Evolutionary conservation across 2,797 vertebrate species (phyloP).

Genomic region (Silurus lanzhouensis): DNA sequence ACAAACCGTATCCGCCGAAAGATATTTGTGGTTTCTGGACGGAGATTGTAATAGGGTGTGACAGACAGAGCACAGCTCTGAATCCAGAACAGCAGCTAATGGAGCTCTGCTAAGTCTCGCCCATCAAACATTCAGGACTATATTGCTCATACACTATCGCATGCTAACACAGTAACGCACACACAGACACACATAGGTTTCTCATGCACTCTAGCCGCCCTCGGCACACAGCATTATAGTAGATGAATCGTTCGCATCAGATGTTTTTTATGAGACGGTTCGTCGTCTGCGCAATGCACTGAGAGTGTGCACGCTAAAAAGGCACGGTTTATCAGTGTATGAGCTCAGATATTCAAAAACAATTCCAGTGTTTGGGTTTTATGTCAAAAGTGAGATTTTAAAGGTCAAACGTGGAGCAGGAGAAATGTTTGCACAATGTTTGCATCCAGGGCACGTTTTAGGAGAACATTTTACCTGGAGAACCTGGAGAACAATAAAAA

Average conservation of each 20-base stretch:
- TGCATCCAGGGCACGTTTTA: background rate
- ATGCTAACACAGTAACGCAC: slow-evolving; percentile 12
- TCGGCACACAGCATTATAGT: slow-evolving; percentile 19
- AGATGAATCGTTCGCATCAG: slow-evolving; percentile 8
- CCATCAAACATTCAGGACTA: slow-evolving; percentile 48
- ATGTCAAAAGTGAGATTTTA: slow-evolving; percentile 24
- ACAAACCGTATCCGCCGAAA: slow-evolving; percentile 5
- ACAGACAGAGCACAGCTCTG: slow-evolving; percentile 71
- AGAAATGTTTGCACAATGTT: background rate
- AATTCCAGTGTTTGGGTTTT: slow-evolving; percentile 24
- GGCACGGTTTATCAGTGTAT: slow-evolving; percentile 24
- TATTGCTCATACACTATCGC: slow-evolving; percentile 14
- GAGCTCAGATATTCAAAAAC: background rate
- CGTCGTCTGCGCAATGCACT: slow-evolving; percentile 29
- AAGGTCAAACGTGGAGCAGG: slow-evolving; percentile 6
- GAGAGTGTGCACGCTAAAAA: background rate
- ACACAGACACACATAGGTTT: slow-evolving; percentile 13
- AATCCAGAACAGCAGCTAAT: slow-evolving; percentile 55
- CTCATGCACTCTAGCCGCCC: slow-evolving; percentile 11
- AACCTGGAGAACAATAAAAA: background rate
- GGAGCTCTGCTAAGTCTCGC: slow-evolving; percentile 55
- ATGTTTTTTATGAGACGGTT: slow-evolving; percentile 43
- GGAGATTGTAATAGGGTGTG: slow-evolving; percentile 66
- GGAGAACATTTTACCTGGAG: background rate
- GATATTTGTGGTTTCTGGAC: slow-evolving; percentile 59